phyloP scores from a whole-genome alignment of 2,797 vertebrate species.

The Apogon hyalosoma region DNA sequence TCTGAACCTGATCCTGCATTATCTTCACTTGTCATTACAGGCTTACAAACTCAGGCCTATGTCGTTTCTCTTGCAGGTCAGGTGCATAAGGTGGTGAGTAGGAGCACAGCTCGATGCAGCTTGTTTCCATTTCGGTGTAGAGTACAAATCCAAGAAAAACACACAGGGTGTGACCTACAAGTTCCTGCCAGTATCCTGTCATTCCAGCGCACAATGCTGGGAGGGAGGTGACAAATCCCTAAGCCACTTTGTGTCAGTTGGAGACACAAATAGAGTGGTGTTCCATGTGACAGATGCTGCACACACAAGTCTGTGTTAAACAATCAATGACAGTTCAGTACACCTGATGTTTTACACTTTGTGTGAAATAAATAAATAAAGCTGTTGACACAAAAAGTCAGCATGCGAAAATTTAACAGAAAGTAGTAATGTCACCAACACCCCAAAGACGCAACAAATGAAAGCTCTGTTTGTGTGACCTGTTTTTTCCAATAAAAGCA shows the following conservation, averaged over 20 bases:
- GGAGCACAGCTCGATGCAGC: conserved; percentile 28
- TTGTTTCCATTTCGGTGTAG: conserved; percentile 60
- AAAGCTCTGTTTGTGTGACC: conserved; percentile 53
- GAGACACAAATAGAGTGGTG: conserved; percentile 60
- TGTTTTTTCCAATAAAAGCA: conserved; percentile 47
- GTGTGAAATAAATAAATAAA: conserved; percentile 34
- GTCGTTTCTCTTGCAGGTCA: conserved; percentile 41
- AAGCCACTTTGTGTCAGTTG: conserved; percentile 73
- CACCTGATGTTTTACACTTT: conserved; percentile 44
- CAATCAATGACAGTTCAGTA: conserved; percentile 58
- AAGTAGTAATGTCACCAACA: conserved; percentile 39
- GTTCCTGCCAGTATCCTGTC: conserved; percentile 80
- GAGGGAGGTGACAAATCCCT: conserved; percentile 78
- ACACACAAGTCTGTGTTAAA: conserved; percentile 32
- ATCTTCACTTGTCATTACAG: conserved; percentile 36
- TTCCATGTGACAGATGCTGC: conserved; percentile 67
- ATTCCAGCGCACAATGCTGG: conserved; percentile 75
- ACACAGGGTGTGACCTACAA: conserved; percentile 77
- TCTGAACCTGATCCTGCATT: conserved; percentile 62
- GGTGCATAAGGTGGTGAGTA: conserved; percentile 49
- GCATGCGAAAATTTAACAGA: conserved; percentile 26
- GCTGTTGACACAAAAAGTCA: conserved; percentile 17
- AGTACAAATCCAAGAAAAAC: conserved; percentile 71
- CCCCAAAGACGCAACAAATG: conserved; percentile 35
- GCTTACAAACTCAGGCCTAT: conserved; percentile 20